Conservation (phyloP, 2,888 invertebrate species). For the Melieria picta region DNA sequence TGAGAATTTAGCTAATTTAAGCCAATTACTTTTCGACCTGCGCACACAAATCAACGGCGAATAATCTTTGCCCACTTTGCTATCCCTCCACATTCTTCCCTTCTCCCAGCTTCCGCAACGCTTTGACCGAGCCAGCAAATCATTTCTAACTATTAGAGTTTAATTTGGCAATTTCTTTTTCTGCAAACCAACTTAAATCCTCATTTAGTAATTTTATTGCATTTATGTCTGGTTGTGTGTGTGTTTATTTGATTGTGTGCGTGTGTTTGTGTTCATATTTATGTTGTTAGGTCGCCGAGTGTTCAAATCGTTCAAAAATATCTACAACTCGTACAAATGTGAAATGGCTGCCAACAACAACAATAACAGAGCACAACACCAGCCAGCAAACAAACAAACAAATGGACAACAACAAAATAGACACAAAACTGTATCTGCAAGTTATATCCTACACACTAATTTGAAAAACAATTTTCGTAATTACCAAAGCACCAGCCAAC, state of each 20-base stretch:
- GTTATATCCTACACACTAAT: slow-evolving; percentile 60
- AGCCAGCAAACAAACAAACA: not conserved
- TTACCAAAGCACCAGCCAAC: slow-evolving; percentile 48
- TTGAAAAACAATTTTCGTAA: slow-evolving; percentile 65
- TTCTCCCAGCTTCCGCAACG: too few species aligned
- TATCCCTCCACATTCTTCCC: too few species aligned
- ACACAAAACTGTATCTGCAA: slow-evolving; percentile 35
- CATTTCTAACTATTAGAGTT: slow-evolving; percentile 18
- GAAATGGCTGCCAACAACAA: slow-evolving; percentile 8
- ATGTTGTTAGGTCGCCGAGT: slow-evolving; percentile 1
- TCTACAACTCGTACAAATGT: not conserved
- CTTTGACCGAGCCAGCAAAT: too few species aligned
- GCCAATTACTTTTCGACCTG: slow-evolving; percentile 21
- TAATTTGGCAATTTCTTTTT: slow-evolving; percentile 6
- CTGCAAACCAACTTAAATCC: not conserved
- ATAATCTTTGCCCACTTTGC: not conserved
- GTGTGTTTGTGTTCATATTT: not conserved
- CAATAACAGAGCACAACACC: not conserved
- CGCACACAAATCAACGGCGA: not conserved
- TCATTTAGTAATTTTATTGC: not conserved
- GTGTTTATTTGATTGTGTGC: not conserved
- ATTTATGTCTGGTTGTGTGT: not conserved
- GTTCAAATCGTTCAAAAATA: slow-evolving; percentile 5
- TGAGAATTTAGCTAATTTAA: slow-evolving; percentile 27
- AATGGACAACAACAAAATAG: not conserved